Evolutionary conservation across 2,888 invertebrate genomes (phyloP), one percentile per base, ranked within the genome.

Genomic region (Proisotoma minuta): DNA sequence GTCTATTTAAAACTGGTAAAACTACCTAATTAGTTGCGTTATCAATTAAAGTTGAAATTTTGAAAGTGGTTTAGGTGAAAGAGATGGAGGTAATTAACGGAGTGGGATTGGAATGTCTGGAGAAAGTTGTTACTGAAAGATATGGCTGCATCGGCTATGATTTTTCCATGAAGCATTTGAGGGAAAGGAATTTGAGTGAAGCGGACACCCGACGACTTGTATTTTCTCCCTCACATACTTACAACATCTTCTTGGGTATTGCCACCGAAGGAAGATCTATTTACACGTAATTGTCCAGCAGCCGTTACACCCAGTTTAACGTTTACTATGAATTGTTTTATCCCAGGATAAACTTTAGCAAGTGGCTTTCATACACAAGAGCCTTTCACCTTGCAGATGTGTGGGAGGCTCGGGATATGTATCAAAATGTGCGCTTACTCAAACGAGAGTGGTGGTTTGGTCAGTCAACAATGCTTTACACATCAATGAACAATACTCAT

Each of bases 401-500:
- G 15, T 66, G 66, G 66, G 52, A 61, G 12, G 23, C 27, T 3
- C 40, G 54, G 59, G 66, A 66, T 28, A 60, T 68, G 64, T 63
- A 63, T 52, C 12, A 60, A 5, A 61, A 60, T 29, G 64, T 69
- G 1, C 43, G 65, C 20, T 34, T 39, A 20, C 40, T 56, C 39
- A 69, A 69, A 47, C 18, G 62, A 23, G 60, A 61, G 12, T 69
- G 66, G 66, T 69, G 63, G 62, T 43, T 40, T 26, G 53, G n/a
- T n/a, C n/a, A n/a, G n/a, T n/a, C n/a, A n/a, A n/a, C n/a, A n/a
- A n/a, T n/a, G n/a, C n/a, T n/a, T n/a, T n/a, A n/a, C n/a, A n/a
- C n/a, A n/a, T n/a, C n/a, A n/a, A n/a, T n/a, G n/a, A n/a, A n/a
- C n/a, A n/a, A n/a, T n/a, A n/a, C n/a, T n/a, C n/a, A n/a, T n/a